Conservation (phyloP, 2,888 invertebrate species). For the Synergus gifuensis region DNA sequence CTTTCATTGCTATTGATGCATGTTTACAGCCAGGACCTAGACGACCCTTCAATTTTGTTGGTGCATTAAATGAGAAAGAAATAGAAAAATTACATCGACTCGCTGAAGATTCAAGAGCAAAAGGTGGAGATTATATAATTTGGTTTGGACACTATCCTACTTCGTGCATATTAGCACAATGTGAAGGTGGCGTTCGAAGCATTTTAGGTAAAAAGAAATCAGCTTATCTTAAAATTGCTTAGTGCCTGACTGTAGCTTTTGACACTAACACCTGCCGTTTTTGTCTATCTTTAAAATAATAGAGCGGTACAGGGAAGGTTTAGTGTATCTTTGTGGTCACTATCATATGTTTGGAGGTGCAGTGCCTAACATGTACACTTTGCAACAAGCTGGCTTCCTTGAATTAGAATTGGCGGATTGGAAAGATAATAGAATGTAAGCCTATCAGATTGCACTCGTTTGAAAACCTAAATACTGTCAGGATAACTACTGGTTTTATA, state of each 20-base stretch:
- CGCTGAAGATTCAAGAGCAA: conserved; percentile 79
- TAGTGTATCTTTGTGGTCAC: conserved; percentile 94
- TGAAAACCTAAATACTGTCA: too few species aligned
- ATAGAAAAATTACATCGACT: conserved; percentile 81
- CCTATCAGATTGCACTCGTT: not conserved
- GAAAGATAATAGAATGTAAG: conserved; percentile 92
- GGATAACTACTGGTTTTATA: too few species aligned
- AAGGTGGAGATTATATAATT: conserved; percentile 82
- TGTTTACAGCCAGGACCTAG: conserved; percentile 92
- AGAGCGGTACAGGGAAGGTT: conserved; percentile 81
- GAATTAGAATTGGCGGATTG: conserved; percentile 95
- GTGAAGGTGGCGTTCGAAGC: conserved; percentile 78
- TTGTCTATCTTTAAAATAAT: conserved; percentile 73
- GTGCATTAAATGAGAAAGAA: conserved; percentile 82
- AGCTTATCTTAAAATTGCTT: too few species aligned
- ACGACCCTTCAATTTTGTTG: conserved; percentile 95
- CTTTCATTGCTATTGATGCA: conserved; percentile 93
- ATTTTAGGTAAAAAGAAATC: conserved; percentile 66
- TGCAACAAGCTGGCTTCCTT: conserved; percentile 89
- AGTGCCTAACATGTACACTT: conserved; percentile 91
- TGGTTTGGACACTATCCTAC: conserved; percentile 97
- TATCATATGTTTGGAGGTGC: conserved; percentile 90
- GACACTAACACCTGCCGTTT: too few species aligned
- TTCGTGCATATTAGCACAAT: conserved; percentile 86
- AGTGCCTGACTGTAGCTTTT: too few species aligned